Percentiles rank a stretch among this genome's conserved stretches.
Evolutionary conservation across 2,888 invertebrate species (phyloP).

Genomic region (Latrodectus hesperus): DNA sequence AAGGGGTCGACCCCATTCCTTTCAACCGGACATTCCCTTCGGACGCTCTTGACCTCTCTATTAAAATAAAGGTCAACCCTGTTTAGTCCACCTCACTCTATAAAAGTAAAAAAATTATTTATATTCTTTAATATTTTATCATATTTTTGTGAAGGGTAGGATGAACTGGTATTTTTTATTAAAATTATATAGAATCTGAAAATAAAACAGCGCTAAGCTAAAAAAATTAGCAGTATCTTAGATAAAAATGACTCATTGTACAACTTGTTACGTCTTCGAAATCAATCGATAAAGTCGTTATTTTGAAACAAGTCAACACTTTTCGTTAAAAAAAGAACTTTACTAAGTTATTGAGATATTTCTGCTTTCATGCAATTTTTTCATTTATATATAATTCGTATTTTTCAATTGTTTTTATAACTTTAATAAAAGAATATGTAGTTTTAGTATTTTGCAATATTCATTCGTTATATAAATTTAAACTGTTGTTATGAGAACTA

Average conservation of each 20-base stretch:
- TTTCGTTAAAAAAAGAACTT: no score
- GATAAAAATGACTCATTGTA: background rate
- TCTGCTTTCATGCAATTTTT: no score
- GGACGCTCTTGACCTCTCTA: conserved; percentile 46
- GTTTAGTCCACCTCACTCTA: background rate
- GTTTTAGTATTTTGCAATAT: no score
- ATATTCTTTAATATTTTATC: background rate
- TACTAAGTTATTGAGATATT: no score
- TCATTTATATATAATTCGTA: no score
- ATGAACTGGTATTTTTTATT: background rate
- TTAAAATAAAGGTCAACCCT: conserved; percentile 28
- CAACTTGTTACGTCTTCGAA: background rate
- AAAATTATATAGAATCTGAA: background rate
- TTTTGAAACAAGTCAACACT: background rate
- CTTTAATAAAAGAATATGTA: no score
- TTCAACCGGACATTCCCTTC: background rate
- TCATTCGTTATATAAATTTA: no score
- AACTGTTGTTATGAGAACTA: no score
- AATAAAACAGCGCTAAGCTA: background rate
- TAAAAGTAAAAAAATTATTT: background rate
- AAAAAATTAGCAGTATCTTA: background rate
- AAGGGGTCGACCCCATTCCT: conserved; percentile 9
- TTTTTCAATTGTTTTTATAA: no score
- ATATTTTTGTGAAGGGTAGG: background rate
- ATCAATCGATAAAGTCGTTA: background rate